Evolutionary conservation across 2,888 invertebrate species (phyloP), one percentile per base, ranked within the genome.

Genomic region (Nasonia oneida): DNA sequence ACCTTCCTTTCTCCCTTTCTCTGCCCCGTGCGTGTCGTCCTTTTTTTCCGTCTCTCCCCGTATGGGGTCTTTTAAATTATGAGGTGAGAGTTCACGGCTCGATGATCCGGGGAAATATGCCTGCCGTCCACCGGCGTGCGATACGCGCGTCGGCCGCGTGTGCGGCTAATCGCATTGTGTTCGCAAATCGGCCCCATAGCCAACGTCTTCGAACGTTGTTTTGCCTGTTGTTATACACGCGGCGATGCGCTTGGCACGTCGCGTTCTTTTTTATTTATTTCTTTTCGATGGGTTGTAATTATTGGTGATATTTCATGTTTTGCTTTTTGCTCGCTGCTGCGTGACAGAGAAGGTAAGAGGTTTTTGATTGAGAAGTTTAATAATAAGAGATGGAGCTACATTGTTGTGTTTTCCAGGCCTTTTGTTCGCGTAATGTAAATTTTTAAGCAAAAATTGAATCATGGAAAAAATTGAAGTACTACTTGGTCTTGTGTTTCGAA

Each of bases 41-140:
- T 75, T 82, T 75, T 73, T 71, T 37, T 47, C 3, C 33, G 47
- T 84, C 73, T 73, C 71, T 82, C 77, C n/a, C 42, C 53, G 61
- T 74, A 84, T 79, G 84, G 80, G 76, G 83, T 85, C 83, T 83
- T 81, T 87, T 85, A 80, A 85, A 87, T 85, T 85, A 83, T 57
- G 80, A 85, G 83, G 87, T 85, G 87, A 87, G 87, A 87, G 85
- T 87, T 87, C 87, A 83, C 85, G 80, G 83, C 80, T 85, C 64
- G 80, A 79, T 82, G 84, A 81, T 84, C 77, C 83, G 64, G 81
- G 83, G 86, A 83, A 83, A 81, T 81, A 83, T 61, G 75, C 76
- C 83, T 73, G 14, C 37, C 74, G 50, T n/a, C 23, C 47, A 10
- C 61, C 57, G 70, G 53, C 42, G 61, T 70, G 71, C 33, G 78